phyloP scores from a whole-genome alignment of 1,140 invertebrate genomes.

The Heliconius himera region DNA sequence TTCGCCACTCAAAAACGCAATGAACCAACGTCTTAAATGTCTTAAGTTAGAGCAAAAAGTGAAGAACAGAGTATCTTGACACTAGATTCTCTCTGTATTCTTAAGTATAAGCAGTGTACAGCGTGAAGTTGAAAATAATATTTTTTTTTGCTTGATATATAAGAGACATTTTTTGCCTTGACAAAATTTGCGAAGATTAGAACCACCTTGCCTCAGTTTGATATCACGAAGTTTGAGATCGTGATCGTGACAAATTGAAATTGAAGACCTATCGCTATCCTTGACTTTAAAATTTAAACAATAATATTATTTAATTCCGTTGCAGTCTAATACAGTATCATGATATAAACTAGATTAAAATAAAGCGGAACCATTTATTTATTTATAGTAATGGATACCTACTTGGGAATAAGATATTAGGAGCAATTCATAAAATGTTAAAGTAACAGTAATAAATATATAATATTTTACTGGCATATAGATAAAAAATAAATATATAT shows the following conservation, averaged over 20 bases:
- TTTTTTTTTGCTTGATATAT: background rate
- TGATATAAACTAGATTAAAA: slow-evolving; percentile 22
- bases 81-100: too few species aligned
- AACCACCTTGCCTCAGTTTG: slow-evolving; percentile 51
- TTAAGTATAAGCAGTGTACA: too few species aligned
- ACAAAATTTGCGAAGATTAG: slow-evolving; percentile 48
- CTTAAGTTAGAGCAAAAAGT: too few species aligned
- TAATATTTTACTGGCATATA: too few species aligned
- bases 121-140: too few species aligned
- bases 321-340: slow-evolving; percentile 15
- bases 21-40: too few species aligned
- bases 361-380: slow-evolving; percentile 15
- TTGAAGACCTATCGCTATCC: slow-evolving; percentile 65
- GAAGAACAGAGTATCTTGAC: too few species aligned
- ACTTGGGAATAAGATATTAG: background rate
- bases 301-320: slow-evolving; percentile 35
- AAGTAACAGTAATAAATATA: too few species aligned
- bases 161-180: slow-evolving; percentile 48
- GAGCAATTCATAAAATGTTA: background rate
- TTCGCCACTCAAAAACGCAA: too few species aligned
- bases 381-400: background rate
- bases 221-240: slow-evolving; percentile 57
- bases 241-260: slow-evolving; percentile 71
- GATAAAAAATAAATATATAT: too few species aligned
- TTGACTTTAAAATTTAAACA: slow-evolving; percentile 61